A percentile compares a stretch with the other conserved stretches of the same genome.
phyloP scores from a whole-genome alignment of 2,113 vertebrate species.

The Colinus virginianus region DNA sequence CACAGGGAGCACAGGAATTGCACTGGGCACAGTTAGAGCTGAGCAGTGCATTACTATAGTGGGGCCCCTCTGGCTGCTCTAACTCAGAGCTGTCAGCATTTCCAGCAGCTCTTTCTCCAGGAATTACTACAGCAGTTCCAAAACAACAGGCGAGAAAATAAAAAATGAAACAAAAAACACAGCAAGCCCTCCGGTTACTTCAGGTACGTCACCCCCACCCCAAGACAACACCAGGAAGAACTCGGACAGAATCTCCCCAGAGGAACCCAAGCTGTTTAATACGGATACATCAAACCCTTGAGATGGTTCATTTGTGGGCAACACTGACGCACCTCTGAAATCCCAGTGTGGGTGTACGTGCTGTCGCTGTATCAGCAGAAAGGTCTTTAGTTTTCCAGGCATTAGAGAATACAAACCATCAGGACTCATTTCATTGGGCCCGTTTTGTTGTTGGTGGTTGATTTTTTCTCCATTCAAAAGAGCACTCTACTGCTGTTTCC shows the following conservation, averaged over 20 bases:
- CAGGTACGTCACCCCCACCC: fast-evolving
- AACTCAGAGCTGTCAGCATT: not conserved
- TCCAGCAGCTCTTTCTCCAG: not conserved
- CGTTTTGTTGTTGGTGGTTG: not conserved
- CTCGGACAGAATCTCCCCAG: not conserved
- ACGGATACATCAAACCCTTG: not conserved
- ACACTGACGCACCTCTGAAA: not conserved
- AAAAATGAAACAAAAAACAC: not conserved
- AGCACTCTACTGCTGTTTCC: not conserved
- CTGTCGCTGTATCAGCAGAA: not conserved
- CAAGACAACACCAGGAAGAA: not conserved
- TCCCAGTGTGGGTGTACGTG: not conserved
- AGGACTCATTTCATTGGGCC: not conserved
- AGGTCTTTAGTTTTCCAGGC: not conserved
- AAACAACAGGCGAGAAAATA: not conserved
- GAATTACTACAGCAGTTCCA: not conserved
- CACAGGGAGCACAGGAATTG: not conserved
- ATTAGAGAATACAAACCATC: not conserved
- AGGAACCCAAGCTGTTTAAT: not conserved
- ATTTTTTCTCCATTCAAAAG: not conserved
- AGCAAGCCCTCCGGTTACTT: not conserved
- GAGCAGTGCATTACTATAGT: not conserved
- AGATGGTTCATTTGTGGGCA: fast-evolving
- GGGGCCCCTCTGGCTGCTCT: not conserved
- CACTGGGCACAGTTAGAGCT: not conserved